Base-by-base conservation (phyloP, 2,888 invertebrate genomes). In the Mesopsocus fuscifrons region DNA sequence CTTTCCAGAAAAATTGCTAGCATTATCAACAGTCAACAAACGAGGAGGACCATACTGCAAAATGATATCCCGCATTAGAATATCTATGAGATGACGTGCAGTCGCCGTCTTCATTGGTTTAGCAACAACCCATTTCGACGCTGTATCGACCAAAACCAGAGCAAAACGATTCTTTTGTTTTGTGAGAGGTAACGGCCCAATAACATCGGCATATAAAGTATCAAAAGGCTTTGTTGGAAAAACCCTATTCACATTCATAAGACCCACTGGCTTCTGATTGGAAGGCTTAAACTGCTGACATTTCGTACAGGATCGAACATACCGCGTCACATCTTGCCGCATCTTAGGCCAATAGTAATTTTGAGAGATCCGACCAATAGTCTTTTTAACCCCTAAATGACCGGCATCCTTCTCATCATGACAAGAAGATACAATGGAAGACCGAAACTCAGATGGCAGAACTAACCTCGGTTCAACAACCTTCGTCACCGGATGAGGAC, bases 121-220 rank as follows among this genome's bases (percentile, higher is more conserved):
- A 1, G 44, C 44, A 15, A 52, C 48, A 34, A 50, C 40, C 44
- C 54, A 53, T 5, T 53, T 47, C 52, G 52, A 54, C 34, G 46
- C 48, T 13, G 51, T 48, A 23, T 55, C 49, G 3, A 48, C 47
- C 41, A 55, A 53, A 2, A 57, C 45, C 1, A 51, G 52, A 1
- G 32, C 11, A 34, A 41, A 34, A 6, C 49, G 47, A 1, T 26
- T 41, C 5, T 34, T 17, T 4, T 45, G 42, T 2, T 43, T 5
- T 3, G 49, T 47, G 2, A 42, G 41, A 44, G 26, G 54, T 2
- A 49, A 50, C 1, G 49, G 44, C 0, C 48, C 49, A 1, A 53
- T 38, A 2, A 49, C 44, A 1, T 42, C 22, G 11, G 1, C 13
- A 9, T 5, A 21, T 20, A 5, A 20, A 3, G 8, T 20, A 18